Percentiles rank a stretch among this genome's conserved stretches.
Conservation (phyloP, 2,888 invertebrate genomes). For the Cistogaster globosa region DNA sequence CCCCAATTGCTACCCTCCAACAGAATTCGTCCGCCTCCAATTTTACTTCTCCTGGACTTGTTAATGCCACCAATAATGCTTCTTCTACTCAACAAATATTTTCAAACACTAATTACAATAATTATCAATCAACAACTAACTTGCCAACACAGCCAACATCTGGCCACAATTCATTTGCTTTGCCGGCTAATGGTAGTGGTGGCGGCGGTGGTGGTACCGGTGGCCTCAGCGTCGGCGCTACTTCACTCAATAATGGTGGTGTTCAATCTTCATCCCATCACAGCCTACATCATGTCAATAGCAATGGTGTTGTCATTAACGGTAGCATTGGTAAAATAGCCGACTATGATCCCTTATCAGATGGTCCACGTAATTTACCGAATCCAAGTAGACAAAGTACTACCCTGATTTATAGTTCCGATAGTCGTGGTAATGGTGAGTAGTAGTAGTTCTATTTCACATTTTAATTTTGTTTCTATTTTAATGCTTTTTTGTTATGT, state of each 20-base stretch:
- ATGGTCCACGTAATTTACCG: slow-evolving; percentile 87
- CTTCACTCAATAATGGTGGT: slow-evolving; percentile 57
- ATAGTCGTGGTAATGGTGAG: slow-evolving; percentile 86
- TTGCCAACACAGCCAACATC: slow-evolving; percentile 51
- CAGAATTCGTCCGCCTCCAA: slow-evolving; percentile 44
- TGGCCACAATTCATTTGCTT: slow-evolving; percentile 72
- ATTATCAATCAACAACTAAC: slow-evolving; percentile 76
- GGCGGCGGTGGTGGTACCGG: slow-evolving; percentile 58
- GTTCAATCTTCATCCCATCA: slow-evolving; percentile 41
- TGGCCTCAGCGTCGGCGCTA: background rate
- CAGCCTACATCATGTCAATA: slow-evolving; percentile 55
- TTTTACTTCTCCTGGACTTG: slow-evolving; percentile 55
- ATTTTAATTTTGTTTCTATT: background rate
- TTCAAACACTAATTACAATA: slow-evolving; percentile 76
- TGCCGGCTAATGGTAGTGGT: slow-evolving; percentile 69
- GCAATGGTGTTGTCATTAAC: slow-evolving; percentile 69
- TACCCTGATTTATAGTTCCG: slow-evolving; percentile 93
- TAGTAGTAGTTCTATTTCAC: slow-evolving; percentile 57
- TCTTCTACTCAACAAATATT: slow-evolving; percentile 76
- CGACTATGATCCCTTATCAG: slow-evolving; percentile 91
- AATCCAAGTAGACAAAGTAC: slow-evolving; percentile 91
- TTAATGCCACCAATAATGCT: slow-evolving; percentile 69
- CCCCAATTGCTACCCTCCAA: slow-evolving; percentile 53
- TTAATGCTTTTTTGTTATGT: background rate
- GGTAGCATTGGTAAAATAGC: slow-evolving; percentile 88